Conservation (phyloP, 1,140 invertebrate species). For the Aphelenchoides fujianensis region DNA sequence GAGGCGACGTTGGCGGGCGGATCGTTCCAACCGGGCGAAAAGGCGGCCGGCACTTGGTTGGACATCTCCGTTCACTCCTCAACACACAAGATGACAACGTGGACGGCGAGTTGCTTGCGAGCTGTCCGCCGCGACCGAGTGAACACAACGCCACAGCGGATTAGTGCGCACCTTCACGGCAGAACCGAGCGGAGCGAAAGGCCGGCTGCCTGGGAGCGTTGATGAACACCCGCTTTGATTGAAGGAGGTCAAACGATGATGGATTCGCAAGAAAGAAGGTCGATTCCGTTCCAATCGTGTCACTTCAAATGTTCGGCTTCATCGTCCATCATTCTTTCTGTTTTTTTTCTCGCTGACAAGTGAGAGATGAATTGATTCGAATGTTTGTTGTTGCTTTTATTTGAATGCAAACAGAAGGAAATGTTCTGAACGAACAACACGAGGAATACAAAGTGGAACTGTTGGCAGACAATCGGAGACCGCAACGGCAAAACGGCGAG, state of each 20-base stretch:
- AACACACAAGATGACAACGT: constrained; percentile 1
- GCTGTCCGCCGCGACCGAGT: too few relatives aligned
- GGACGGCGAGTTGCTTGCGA: neutral
- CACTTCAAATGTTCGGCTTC: neutral
- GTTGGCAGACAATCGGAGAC: too few relatives aligned
- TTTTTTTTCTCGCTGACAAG: too few relatives aligned
- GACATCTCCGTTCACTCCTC: neutral
- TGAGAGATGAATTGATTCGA: too few relatives aligned
- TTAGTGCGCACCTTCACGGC: too few relatives aligned
- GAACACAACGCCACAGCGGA: neutral
- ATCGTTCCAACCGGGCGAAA: constrained; percentile 11
- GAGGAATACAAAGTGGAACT: too few relatives aligned
- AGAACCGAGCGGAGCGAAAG: too few relatives aligned
- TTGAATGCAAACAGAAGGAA: neutral
- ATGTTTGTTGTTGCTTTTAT: neutral
- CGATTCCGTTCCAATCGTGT: neutral
- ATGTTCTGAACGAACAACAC: neutral
- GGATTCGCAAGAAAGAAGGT: too few relatives aligned
- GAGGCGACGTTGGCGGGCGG: neutral
- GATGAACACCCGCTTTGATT: neutral
- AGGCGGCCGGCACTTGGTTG: neutral
- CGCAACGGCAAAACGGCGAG: neutral
- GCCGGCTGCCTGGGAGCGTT: too few relatives aligned
- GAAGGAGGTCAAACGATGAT: neutral
- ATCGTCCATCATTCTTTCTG: neutral